Conservation (phyloP, 2,113 vertebrate species). For the Plecotus auritus region DNA sequence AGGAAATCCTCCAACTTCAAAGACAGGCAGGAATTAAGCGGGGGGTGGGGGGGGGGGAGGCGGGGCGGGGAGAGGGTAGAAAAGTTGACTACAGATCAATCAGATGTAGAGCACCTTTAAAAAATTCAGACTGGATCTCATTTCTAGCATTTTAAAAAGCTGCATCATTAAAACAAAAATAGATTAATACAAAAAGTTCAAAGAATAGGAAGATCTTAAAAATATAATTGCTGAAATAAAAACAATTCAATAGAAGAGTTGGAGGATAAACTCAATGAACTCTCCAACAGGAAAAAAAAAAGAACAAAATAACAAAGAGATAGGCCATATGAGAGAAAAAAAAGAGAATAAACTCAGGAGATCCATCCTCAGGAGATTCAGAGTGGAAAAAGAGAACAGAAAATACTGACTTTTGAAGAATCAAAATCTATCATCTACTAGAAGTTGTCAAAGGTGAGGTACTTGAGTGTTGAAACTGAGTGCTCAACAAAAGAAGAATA, state of each 20-base stretch:
- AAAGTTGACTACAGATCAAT: background rate
- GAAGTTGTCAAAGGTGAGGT: background rate
- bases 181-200: background rate
- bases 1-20: conserved; percentile 5
- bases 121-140: background rate
- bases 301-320: background rate
- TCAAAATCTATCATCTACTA: background rate
- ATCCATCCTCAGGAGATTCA: background rate
- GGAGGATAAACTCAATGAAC: background rate
- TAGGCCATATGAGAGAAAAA: background rate
- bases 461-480: background rate
- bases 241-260: background rate
- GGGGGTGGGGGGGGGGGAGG: rapidly evolving
- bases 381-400: background rate
- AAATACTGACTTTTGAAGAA: background rate
- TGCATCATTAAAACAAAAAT: background rate
- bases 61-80: too few species aligned
- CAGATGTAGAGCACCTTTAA: background rate
- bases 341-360: background rate
- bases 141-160: background rate
- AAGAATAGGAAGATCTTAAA: background rate
- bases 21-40: background rate
- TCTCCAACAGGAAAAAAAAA: background rate
- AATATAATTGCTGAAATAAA: background rate
- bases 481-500: background rate